These are phyloP conservation scores for Corydoras maculifer DNA, from an alignment of 2,113 vertebrate genomes.

Conservation along the genomic window DNA sequence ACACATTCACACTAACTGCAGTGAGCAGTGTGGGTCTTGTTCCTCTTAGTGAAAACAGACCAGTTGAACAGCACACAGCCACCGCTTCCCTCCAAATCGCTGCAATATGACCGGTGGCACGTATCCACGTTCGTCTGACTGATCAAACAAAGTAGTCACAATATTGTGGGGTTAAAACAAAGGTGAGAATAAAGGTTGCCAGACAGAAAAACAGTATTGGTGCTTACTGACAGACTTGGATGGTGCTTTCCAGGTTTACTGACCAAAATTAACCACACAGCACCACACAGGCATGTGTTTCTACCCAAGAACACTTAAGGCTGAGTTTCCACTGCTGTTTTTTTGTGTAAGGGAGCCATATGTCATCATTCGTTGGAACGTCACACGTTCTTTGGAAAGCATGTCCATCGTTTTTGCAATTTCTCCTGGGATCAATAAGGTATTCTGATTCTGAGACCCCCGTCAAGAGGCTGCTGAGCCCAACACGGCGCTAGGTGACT, in stretches of 20 bases:
- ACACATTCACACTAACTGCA: too few relatives aligned
- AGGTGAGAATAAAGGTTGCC: conserved; percentile 20
- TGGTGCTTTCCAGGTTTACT: conserved; percentile 41
- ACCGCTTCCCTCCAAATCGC: conserved; percentile 42
- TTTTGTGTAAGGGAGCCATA: too few relatives aligned
- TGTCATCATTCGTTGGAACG: too few relatives aligned
- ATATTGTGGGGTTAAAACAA: conserved; percentile 16
- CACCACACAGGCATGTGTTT: too few relatives aligned
- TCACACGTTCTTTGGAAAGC: too few relatives aligned
- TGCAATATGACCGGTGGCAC: conserved; percentile 41
- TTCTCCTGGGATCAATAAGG: too few relatives aligned
- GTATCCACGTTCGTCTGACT: conserved; percentile 10
- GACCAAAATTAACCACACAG: not conserved
- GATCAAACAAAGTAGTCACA: conserved; percentile 23
- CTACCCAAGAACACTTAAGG: too few relatives aligned
- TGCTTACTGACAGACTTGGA: conserved; percentile 48
- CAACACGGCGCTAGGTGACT: too few relatives aligned
- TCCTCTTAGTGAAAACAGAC: conserved; percentile 42
- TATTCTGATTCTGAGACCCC: too few relatives aligned
- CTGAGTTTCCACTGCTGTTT: too few relatives aligned
- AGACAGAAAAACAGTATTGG: conserved; percentile 25
- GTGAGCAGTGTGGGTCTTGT: conserved; percentile 39
- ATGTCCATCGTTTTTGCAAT: too few relatives aligned
- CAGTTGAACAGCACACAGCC: conserved; percentile 44
- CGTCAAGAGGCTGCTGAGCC: too few relatives aligned